Conservation (phyloP, 2,797 vertebrate species). For the Alectoris magna region DNA sequence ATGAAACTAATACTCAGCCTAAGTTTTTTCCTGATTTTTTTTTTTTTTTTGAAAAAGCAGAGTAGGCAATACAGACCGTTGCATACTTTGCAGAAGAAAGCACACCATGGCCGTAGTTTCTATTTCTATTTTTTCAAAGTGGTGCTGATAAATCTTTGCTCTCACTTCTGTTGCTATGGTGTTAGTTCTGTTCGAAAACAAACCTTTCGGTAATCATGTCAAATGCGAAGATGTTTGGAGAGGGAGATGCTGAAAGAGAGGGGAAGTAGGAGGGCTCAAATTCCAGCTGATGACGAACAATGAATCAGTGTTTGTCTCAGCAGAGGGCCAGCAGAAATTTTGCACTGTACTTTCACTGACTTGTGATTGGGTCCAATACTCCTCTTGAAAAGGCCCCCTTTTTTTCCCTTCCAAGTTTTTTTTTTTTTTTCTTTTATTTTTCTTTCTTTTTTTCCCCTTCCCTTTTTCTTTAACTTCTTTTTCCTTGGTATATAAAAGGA, state of each 20-base stretch:
- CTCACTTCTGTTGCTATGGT: conserved; percentile 47
- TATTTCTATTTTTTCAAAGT: neutral
- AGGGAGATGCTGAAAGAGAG: conserved; percentile 46
- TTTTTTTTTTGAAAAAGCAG: neutral
- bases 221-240: conserved; percentile 31
- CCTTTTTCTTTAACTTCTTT: neutral
- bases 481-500: conserved; percentile 61
- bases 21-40: no score
- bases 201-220: conserved; percentile 39
- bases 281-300: conserved; percentile 61
- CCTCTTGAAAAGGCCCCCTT: conserved; percentile 49
- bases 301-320: conserved; percentile 63
- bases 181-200: conserved; percentile 38
- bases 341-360: conserved; percentile 10
- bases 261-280: conserved; percentile 52
- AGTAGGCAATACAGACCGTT: neutral
- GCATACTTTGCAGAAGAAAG: neutral
- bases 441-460: accelerated
- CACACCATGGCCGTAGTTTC: neutral
- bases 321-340: conserved; percentile 42
- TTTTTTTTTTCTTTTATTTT: neutral
- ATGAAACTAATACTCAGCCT: neutral
- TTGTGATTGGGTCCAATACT: conserved; percentile 36
- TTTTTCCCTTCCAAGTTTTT: neutral
- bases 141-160: conserved; percentile 35